Conservation (phyloP, 2,888 invertebrate genomes). For the Quadroppia sp. region DNA sequence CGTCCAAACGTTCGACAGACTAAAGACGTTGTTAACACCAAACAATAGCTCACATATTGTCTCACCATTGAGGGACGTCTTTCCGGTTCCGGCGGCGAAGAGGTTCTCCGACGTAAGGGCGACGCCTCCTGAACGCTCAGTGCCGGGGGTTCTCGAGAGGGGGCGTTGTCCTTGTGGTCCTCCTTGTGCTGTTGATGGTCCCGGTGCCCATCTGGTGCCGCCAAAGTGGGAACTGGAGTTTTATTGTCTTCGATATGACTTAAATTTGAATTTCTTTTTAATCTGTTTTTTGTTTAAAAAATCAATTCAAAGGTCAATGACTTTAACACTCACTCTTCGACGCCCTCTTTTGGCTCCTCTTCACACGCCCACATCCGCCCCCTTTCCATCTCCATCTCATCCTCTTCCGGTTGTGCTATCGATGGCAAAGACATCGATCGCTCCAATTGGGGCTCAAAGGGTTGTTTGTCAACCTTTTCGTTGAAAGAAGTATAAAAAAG, state of each 20-base stretch:
- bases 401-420: neutral
- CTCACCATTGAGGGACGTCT: neutral
- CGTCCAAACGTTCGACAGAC: neutral
- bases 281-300: no score
- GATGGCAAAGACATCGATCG: slow-evolving; percentile 31
- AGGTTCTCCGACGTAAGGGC: neutral
- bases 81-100: neutral
- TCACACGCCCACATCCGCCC: neutral
- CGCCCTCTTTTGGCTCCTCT: neutral
- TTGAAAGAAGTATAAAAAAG: no score
- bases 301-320: no score
- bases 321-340: no score
- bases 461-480: no score
- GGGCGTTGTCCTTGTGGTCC: neutral
- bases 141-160: neutral
- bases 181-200: neutral
- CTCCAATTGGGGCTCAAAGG: neutral
- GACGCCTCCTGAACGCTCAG: slow-evolving; percentile 16
- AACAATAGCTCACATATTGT: neutral
- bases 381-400: neutral
- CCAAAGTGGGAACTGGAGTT: no score
- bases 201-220: no score
- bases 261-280: no score
- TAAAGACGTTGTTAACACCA: neutral
- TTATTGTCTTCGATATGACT: no score